A percentile compares a stretch with the other conserved stretches of the same genome.
Conservation (phyloP, 2,797 vertebrate genomes). For the Cynodonichthys magdalenae region DNA sequence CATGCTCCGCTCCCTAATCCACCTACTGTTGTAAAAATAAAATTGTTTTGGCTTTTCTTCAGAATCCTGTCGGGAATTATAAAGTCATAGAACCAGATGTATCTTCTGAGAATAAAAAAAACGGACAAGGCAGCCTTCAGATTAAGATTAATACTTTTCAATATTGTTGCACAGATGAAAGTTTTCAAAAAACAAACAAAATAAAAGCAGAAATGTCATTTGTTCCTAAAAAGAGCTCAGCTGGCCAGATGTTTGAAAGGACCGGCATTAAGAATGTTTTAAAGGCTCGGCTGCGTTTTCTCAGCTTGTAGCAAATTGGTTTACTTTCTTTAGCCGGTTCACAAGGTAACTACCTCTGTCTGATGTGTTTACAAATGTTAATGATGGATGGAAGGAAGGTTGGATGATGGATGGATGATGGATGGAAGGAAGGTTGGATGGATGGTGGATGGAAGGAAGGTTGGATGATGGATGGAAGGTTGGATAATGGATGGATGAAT, state of each 20-base stretch:
- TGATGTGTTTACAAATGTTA: too few species aligned
- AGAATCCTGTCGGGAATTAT: constrained; percentile 64
- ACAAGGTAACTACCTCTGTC: too few species aligned
- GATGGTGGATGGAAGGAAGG: too few species aligned
- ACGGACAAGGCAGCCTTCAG: constrained; percentile 51
- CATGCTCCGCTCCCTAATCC: constrained; percentile 63
- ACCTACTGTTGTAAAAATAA: constrained; percentile 45
- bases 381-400: too few species aligned
- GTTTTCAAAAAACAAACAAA: constrained; percentile 33
- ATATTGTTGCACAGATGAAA: constrained; percentile 78
- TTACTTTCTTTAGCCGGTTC: too few species aligned
- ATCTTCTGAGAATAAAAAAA: constrained; percentile 49
- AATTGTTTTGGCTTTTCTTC: constrained; percentile 75
- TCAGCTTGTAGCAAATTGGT: too few species aligned
- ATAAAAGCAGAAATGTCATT: constrained; percentile 34
- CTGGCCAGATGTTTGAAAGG: constrained; percentile 48
- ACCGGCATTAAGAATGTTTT: constrained; percentile 13
- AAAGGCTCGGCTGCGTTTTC: too few species aligned
- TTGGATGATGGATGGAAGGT: too few species aligned
- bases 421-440: too few species aligned
- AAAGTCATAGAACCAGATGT: constrained; percentile 70
- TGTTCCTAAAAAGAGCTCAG: constrained; percentile 58
- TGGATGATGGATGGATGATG: too few species aligned
- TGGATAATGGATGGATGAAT: too few species aligned
- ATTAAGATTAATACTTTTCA: constrained; percentile 77